These are phyloP conservation scores for Diprion similis DNA, from an alignment of 1,140 invertebrate species.

Conservation along the genomic window DNA sequence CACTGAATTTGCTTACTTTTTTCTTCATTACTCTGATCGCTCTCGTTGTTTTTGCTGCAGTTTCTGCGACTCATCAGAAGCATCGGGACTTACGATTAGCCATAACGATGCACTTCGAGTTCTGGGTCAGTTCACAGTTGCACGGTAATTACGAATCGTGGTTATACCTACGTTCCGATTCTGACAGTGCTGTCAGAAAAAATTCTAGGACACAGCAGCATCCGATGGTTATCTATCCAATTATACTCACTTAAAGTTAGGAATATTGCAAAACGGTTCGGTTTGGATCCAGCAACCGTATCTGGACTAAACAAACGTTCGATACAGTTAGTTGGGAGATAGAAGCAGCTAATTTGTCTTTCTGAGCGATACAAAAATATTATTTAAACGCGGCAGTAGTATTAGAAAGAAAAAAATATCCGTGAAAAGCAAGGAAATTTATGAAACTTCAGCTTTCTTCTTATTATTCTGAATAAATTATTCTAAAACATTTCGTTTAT, in stretches of 20 bases:
- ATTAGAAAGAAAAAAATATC: no score
- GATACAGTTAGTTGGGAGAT: background rate
- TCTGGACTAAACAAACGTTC: background rate
- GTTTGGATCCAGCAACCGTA: background rate
- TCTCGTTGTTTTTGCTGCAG: background rate
- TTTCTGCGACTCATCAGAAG: no score
- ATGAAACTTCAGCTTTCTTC: background rate
- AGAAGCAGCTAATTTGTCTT: background rate
- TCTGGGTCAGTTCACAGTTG: slow-evolving; percentile 8
- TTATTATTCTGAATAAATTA: background rate
- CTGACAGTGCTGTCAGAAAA: background rate
- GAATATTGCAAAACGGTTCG: background rate
- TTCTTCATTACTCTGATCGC: background rate
- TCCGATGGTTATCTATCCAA: background rate
- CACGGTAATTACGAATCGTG: background rate
- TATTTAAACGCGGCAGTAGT: no score
- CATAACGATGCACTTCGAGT: background rate
- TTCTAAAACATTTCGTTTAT: background rate
- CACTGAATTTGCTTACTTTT: no score
- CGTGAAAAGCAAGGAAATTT: background rate
- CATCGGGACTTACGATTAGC: background rate
- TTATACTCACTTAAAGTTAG: background rate
- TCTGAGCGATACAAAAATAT: no score
- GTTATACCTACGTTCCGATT: background rate
- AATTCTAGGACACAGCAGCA: background rate